Base-by-base conservation (phyloP, 2,113 vertebrate species). In the Neofelis nebulosa region DNA sequence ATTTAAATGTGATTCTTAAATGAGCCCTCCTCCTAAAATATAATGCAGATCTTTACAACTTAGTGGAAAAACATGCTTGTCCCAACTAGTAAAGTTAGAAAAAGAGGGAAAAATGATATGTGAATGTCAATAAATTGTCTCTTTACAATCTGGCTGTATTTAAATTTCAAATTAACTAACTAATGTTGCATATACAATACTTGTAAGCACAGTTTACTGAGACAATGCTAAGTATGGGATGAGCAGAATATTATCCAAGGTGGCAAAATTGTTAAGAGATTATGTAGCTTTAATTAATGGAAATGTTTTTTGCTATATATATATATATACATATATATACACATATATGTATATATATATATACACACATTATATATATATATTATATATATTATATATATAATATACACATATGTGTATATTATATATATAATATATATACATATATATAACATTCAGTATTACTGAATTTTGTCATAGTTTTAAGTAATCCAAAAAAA, bases 1-100 rank as follows among this genome's bases (percentile, higher is more conserved):
- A 71, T 89, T 97, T 94, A 63, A 91, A 94, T 41, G 94, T 25
- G 5, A n/a, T 93, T 91, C 27, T 85, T 86, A 95, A 86, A 52
- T 73, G 68, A 84, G 14, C 80, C 95, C 52, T 79, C 33, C n/a
- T 95, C 27, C 83, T 85, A 85, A 84, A 78, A 80, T 63, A 74
- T 79, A 84, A 74, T 31, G 74, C 8, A 93, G 16, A 48, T 38
- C 25, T 85, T 91, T 94, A 66, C 38, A 74, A 33, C 7, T 80
- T 66, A 21, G 12, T 97, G 69, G 57, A 85, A 69, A 86, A 55
- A 7, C 19, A 90, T 83, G 4, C 55, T 88, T 92, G 14, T 57
- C n/a, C 41, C 41, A 73, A 48, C 61, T n/a, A 89, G 23, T 76
- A 29, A 95, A n/a, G 3, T 48, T 71, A 88, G 13, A 65, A 65